Evolutionary conservation across 2,113 vertebrate species (phyloP).

Genomic region (Vulpes lagopus): DNA sequence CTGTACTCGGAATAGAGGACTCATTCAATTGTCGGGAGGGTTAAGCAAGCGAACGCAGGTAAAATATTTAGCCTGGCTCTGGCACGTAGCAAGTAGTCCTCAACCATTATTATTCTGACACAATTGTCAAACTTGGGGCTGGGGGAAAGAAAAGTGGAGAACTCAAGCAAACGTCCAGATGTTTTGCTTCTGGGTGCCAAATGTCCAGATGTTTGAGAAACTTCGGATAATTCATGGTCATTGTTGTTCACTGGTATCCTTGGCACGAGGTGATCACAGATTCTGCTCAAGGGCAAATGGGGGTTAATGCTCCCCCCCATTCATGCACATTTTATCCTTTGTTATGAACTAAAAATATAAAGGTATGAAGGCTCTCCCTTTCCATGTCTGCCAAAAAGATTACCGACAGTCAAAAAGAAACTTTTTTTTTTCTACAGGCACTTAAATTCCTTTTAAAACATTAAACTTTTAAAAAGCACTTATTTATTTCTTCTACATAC

Average conservation of each 20-base stretch:
- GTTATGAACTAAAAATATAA: conserved; percentile 67
- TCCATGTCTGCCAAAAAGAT: conserved; percentile 81
- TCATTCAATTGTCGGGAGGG: background rate
- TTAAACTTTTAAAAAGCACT: background rate
- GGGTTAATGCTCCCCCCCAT: conserved; percentile 69
- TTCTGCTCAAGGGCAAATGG: conserved; percentile 5
- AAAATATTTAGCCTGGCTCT: background rate
- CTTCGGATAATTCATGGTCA: background rate
- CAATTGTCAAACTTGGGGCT: background rate
- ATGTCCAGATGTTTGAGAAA: conserved; percentile 69
- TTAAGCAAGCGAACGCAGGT: background rate
- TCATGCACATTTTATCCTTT: conserved; percentile 63
- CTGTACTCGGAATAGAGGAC: background rate
- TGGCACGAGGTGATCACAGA: background rate
- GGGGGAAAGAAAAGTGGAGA: background rate
- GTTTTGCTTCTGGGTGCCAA: conserved; percentile 59
- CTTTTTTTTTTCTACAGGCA: background rate
- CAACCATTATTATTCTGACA: background rate
- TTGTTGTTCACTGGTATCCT: background rate
- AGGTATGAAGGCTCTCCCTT: conserved; percentile 52
- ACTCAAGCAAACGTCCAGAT: conserved; percentile 52
- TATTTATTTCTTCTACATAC: conserved; percentile 56
- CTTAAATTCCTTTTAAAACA: conserved; percentile 74
- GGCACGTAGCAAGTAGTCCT: background rate
- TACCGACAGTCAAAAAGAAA: conserved; percentile 70